Conservation (phyloP, 2,113 vertebrate species). For the Eleginops maclovinus region DNA sequence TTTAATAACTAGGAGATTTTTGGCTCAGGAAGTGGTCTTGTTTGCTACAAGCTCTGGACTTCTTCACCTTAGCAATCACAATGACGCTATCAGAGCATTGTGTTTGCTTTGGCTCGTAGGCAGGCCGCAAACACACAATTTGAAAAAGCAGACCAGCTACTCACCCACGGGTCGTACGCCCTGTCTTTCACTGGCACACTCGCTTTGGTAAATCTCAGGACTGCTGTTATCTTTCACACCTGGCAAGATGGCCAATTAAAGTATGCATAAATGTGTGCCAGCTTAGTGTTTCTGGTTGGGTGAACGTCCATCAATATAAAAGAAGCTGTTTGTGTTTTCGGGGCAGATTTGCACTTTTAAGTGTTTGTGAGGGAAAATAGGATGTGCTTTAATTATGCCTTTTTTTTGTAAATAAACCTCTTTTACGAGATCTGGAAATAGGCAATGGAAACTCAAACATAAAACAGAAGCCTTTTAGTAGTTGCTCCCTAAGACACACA, state of each 20-base stretch:
- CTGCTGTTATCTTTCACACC: conserved; percentile 30
- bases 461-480: conserved; percentile 77
- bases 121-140: conserved; percentile 39
- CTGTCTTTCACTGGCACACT: conserved; percentile 44
- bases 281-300: conserved; percentile 30
- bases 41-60: conserved; percentile 29
- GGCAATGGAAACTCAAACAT: conserved; percentile 76
- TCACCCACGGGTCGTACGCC: conserved; percentile 40
- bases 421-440: conserved; percentile 77
- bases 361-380: conserved; percentile 63
- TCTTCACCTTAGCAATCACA: conserved; percentile 38
- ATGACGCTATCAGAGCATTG: conserved; percentile 29
- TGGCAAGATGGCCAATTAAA: conserved; percentile 37
- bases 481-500: conserved; percentile 24
- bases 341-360: conserved; percentile 27
- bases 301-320: conserved; percentile 43
- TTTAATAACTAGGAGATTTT: conserved; percentile 52
- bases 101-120: conserved; percentile 64
- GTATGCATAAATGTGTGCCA: conserved; percentile 29
- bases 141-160: conserved; percentile 18
- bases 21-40: conserved; percentile 33
- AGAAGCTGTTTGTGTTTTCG: conserved; percentile 31
- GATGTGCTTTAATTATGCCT: conserved; percentile 61
- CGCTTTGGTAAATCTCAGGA: conserved; percentile 37
- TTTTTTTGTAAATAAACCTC: conserved; percentile 74